Conservation (phyloP, 2,888 invertebrate species). For the Panzeria rudis region DNA sequence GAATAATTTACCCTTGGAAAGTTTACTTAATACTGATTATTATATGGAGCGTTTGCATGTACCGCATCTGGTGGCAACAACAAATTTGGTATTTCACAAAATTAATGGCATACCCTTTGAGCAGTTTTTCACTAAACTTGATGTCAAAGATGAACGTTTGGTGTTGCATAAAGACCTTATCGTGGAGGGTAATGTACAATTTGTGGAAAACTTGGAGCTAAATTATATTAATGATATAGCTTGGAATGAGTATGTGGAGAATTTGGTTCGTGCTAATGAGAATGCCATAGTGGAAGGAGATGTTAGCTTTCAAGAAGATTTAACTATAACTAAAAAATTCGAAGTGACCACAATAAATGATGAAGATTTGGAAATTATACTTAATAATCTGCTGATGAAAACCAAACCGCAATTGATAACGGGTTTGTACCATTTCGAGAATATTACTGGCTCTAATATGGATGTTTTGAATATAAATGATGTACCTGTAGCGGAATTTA, state of each 20-base stretch:
- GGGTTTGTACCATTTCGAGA: slow-evolving; percentile 77
- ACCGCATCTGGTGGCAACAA: slow-evolving; percentile 69
- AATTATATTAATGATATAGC: slow-evolving; percentile 76
- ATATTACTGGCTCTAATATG: slow-evolving; percentile 62
- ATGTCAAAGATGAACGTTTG: slow-evolving; percentile 72
- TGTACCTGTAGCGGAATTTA: slow-evolving; percentile 72
- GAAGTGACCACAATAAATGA: slow-evolving; percentile 74
- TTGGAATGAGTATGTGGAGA: slow-evolving; percentile 76
- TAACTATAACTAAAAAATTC: slow-evolving; percentile 76
- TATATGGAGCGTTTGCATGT: slow-evolving; percentile 76
- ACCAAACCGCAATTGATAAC: slow-evolving; percentile 76
- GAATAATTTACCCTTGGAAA: slow-evolving; percentile 74
- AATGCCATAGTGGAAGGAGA: slow-evolving; percentile 76
- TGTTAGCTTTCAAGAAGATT: slow-evolving; percentile 74
- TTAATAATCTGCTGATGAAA: slow-evolving; percentile 77
- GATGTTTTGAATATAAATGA: slow-evolving; percentile 74
- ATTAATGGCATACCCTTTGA: slow-evolving; percentile 79
- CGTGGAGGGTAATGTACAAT: slow-evolving; percentile 79
- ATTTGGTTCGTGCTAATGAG: slow-evolving; percentile 75
- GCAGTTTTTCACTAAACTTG: slow-evolving; percentile 75
- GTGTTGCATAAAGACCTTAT: slow-evolving; percentile 79
- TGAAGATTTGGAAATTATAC: slow-evolving; percentile 74
- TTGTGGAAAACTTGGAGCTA: slow-evolving; percentile 75
- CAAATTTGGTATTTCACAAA: slow-evolving; percentile 76
- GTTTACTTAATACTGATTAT: slow-evolving; percentile 74